These are phyloP conservation scores for Zaprionus nigranus DNA, from an alignment of 1,140 invertebrate species.

Conservation along the genomic window DNA sequence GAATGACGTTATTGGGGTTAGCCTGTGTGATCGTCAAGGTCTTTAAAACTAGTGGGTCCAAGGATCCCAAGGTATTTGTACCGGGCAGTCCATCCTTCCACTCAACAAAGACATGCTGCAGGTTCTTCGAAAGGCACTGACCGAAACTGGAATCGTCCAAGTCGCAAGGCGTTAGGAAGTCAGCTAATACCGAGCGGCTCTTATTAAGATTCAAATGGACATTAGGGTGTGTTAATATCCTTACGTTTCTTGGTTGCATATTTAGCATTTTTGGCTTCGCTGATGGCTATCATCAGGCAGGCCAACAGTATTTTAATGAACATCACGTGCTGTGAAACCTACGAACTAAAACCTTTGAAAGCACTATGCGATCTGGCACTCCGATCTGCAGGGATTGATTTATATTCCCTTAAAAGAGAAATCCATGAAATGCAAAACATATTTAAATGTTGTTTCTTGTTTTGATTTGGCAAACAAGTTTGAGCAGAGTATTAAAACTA, in stretches of 20 bases:
- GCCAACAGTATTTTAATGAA: constrained; percentile 28
- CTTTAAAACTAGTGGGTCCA: constrained; percentile 60
- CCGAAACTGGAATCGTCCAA: constrained; percentile 47
- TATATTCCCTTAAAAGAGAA: constrained; percentile 57
- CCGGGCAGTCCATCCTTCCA: constrained; percentile 72
- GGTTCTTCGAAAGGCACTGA: constrained; percentile 53
- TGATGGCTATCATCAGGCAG: constrained; percentile 1
- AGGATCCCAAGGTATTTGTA: constrained; percentile 46
- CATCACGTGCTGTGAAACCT: constrained; percentile 33
- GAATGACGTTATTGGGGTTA: constrained; percentile 36
- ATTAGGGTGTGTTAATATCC: not conserved
- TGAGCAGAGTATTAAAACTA: constrained; percentile 41
- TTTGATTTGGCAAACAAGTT: constrained; percentile 40
- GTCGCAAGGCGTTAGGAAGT: constrained; percentile 56
- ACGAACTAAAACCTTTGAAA: constrained; percentile 31
- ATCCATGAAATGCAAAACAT: constrained; percentile 41
- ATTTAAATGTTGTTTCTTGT: constrained; percentile 40
- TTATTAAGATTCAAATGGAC: not conserved
- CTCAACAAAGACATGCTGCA: constrained; percentile 53
- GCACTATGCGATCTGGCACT: constrained; percentile 40
- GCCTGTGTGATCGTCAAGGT: constrained; percentile 56
- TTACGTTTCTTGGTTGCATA: constrained; percentile 69
- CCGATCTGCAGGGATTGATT: constrained; percentile 27
- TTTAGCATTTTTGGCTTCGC: constrained; percentile 17
- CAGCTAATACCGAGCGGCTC: constrained; percentile 41